A percentile compares a stretch with the other conserved stretches of the same genome.
Evolutionary conservation across 2,797 vertebrate genomes (phyloP).

Genomic region (Coreius guichenoti): DNA sequence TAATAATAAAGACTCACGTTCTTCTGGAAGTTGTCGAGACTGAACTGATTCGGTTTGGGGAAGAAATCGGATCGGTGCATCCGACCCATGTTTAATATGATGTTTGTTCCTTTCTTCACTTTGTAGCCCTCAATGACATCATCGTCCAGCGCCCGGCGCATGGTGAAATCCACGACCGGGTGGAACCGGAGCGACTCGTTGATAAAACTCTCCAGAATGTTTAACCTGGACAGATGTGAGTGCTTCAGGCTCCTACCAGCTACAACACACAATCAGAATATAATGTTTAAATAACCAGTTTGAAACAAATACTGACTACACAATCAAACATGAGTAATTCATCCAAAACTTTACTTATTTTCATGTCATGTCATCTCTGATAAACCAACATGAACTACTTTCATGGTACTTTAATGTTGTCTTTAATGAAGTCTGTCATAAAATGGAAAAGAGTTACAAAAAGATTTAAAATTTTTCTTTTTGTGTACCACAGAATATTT

Average conservation of each 20-base stretch:
- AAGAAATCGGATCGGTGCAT: constrained; percentile 93
- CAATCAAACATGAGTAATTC: background rate
- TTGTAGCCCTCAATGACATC: constrained; percentile 92
- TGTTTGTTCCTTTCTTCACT: constrained; percentile 92
- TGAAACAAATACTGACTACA: background rate
- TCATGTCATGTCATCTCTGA: background rate
- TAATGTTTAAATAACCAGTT: background rate
- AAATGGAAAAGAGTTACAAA: background rate
- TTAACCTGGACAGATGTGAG: constrained; percentile 83
- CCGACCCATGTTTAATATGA: constrained; percentile 90
- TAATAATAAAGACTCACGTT: constrained; percentile 78
- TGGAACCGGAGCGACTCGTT: constrained; percentile 91
- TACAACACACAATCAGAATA: constrained; percentile 61
- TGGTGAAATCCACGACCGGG: constrained; percentile 91
- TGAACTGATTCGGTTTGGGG: constrained; percentile 88
- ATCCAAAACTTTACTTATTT: background rate
- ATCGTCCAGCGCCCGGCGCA: constrained; percentile 88
- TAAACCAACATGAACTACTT: background rate
- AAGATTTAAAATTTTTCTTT: background rate
- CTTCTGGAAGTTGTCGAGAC: constrained; percentile 89
- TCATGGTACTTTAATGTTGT: background rate
- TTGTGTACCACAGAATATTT: background rate
- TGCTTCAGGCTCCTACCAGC: constrained; percentile 83
- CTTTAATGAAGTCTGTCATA: background rate
- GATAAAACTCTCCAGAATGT: constrained; percentile 88